A percentile compares a stretch with the other conserved stretches of the same genome.
These are phyloP conservation scores for Tipula vernalis DNA, from an alignment of 2,888 invertebrate species.

Conservation along the genomic window DNA sequence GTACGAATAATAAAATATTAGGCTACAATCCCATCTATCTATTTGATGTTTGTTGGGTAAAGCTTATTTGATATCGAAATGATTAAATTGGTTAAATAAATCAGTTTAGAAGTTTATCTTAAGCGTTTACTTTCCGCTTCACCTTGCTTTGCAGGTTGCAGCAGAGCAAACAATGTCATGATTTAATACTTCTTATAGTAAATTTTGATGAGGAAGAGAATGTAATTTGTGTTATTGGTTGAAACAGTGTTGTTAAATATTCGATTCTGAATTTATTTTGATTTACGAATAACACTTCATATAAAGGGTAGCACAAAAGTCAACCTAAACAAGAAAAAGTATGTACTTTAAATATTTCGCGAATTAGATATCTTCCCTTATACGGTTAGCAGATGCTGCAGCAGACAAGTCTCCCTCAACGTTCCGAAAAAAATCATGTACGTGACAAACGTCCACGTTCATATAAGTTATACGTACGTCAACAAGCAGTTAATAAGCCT, in stretches of 20 bases:
- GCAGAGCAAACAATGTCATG: neutral
- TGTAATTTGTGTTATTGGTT: neutral
- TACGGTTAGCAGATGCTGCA: too few relatives aligned
- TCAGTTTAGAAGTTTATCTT: neutral
- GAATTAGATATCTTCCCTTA: too few relatives aligned
- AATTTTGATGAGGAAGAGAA: neutral
- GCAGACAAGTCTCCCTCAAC: too few relatives aligned
- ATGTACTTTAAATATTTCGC: too few relatives aligned
- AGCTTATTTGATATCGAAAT: neutral
- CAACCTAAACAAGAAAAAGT: too few relatives aligned
- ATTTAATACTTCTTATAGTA: neutral
- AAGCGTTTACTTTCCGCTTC: neutral
- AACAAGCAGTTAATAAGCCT: too few relatives aligned
- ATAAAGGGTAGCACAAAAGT: too few relatives aligned
- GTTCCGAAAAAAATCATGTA: too few relatives aligned
- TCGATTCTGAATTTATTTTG: neutral
- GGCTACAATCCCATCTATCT: neutral
- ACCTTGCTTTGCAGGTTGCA: neutral
- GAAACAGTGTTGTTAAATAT: neutral
- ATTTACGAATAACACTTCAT: neutral
- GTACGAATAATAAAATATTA: neutral
- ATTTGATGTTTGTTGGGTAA: neutral
- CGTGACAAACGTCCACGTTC: too few relatives aligned
- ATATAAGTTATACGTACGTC: too few relatives aligned
- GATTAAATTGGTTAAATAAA: neutral